Evolutionary conservation across 35 echinoderm and acorn worm species (phyloP), one percentile per base, ranked within the genome.

Genomic region (Holothuria glaberrima): DNA sequence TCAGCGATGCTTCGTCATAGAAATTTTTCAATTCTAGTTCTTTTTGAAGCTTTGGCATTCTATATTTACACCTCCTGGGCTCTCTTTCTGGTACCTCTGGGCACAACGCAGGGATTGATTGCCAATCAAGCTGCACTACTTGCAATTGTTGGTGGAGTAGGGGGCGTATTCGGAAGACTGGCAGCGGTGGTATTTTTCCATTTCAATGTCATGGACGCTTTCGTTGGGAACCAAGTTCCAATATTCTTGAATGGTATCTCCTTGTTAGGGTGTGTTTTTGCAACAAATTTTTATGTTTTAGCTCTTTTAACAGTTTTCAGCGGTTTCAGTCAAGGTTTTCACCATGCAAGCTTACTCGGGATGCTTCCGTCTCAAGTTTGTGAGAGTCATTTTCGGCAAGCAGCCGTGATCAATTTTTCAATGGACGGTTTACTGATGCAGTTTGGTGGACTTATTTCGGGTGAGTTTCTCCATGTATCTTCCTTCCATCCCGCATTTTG

Each of bases 21-120:
- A 28, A 78, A 78, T 28, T 78, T 78, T 24, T 26, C 74, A 5
- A 78, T 78, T 48, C 6, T 78, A 12, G 22, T 24, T 22, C 1
- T 22, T 4, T 21, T 22, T 19, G 74, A 78, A 10, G 44, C 27
- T 48, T 41, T 48, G 6, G 35, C 36, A 9, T 21, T 21, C n/a
- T 78, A 78, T 33, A 28, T 78, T 35, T 78, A 78, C 16, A 48
- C 38, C 20, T 78, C 74, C 14, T 78, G 74, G 74, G 38, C 74
- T 48, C 27, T 78, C 20, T 78, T 78, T 48, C 74, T 78, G 17
- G 38, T 78, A 26, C 10, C 74, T 4, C 74, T 78, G 4, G 74
- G 74, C 6, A 28, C 27, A 78, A 48, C 74, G 0, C 36, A 48
- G 6, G 74, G 74, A 50, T 48, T 78, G 21, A 12, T 33, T 6